Percentiles rank a stretch among this genome's conserved stretches.
Conservation (phyloP, 2,797 vertebrate species). For the Amniataba percoides region DNA sequence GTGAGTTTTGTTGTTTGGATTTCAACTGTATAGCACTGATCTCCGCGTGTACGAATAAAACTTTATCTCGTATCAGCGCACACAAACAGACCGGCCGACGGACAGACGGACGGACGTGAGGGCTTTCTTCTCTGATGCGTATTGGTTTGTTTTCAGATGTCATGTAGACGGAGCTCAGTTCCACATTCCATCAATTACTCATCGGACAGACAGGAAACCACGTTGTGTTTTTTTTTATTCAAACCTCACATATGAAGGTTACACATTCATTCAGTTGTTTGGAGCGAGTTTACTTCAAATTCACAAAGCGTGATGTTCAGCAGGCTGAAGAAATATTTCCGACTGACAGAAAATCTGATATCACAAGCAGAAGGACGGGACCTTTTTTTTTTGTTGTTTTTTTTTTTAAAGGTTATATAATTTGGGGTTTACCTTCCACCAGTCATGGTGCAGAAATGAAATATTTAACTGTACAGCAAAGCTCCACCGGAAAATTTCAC, state of each 20-base stretch:
- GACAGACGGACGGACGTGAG: slow-evolving; percentile 1
- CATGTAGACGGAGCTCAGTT: slow-evolving; percentile 28
- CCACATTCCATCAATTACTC: slow-evolving; percentile 53
- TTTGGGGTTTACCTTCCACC: slow-evolving; percentile 11
- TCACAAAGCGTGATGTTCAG: slow-evolving; percentile 13
- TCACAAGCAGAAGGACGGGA: background rate
- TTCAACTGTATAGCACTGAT: slow-evolving; percentile 46
- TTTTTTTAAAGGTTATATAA: slow-evolving; percentile 14
- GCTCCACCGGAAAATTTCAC: slow-evolving; percentile 13
- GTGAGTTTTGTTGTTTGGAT: slow-evolving; percentile 56
- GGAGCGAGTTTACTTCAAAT: slow-evolving; percentile 46
- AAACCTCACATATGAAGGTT: slow-evolving; percentile 34
- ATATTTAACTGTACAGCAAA: slow-evolving; percentile 24
- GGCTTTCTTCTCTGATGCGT: slow-evolving; percentile 2
- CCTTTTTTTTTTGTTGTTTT: background rate
- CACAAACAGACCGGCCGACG: slow-evolving; percentile 20
- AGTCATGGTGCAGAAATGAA: slow-evolving; percentile 20
- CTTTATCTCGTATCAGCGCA: slow-evolving; percentile 40
- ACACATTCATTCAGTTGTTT: slow-evolving; percentile 35
- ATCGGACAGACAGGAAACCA: slow-evolving; percentile 51
- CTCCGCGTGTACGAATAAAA: slow-evolving; percentile 37
- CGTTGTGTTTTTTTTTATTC: slow-evolving; percentile 20
- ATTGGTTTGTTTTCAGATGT: slow-evolving; percentile 40
- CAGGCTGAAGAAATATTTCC: slow-evolving; percentile 23
- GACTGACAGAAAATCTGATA: slow-evolving; percentile 22